A percentile compares a stretch with the other conserved stretches of the same genome.
Evolutionary conservation across 2,797 vertebrate species (phyloP).

Genomic region (Monodelphis domestica): DNA sequence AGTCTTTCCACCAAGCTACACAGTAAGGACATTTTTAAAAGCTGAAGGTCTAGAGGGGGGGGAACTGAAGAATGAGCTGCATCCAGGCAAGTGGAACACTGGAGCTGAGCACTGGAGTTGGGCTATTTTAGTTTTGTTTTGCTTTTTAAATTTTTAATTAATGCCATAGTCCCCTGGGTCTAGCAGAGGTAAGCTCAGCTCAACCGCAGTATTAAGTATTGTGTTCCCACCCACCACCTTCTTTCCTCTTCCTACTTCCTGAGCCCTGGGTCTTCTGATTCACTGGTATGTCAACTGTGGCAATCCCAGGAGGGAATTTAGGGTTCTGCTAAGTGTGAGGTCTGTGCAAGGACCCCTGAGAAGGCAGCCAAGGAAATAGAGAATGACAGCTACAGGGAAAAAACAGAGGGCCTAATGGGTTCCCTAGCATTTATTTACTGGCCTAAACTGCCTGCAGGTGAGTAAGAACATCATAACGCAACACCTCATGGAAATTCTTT

Average conservation of each 20-base stretch:
- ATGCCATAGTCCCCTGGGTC: not conserved
- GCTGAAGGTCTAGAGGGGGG: not conserved
- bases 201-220: not conserved
- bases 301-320: not conserved
- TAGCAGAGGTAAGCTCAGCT: not conserved
- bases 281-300: not conserved
- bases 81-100: not conserved
- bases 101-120: not conserved
- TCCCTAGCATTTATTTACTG: not conserved
- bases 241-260: not conserved
- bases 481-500: not conserved
- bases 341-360: not conserved
- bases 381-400: not conserved
- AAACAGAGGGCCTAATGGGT: not conserved
- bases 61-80: not conserved
- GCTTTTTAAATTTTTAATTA: not conserved
- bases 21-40: not conserved
- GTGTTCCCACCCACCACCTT: not conserved
- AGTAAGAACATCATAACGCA: not conserved
- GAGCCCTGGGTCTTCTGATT: not conserved
- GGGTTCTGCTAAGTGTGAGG: not conserved
- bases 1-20: constrained; percentile 53
- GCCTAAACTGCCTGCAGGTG: not conserved
- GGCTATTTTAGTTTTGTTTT: not conserved
- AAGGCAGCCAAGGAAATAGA: not conserved